Conservation (phyloP, 2,113 vertebrate species). For the Podocnemis expansa region DNA sequence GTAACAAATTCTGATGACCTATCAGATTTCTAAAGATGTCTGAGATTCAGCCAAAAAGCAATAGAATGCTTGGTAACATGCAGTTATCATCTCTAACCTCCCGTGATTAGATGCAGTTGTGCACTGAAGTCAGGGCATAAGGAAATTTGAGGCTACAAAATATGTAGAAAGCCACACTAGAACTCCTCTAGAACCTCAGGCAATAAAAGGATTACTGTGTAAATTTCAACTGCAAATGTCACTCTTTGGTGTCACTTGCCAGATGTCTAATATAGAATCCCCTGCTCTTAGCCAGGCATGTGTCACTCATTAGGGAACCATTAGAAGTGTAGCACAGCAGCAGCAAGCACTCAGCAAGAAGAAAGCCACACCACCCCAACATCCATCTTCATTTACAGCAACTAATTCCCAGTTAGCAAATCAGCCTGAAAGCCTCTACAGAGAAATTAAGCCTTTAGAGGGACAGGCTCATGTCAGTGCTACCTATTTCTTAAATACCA, state of each 20-base stretch:
- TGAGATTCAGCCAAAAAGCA: not conserved
- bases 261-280: not conserved
- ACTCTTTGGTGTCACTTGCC: not conserved
- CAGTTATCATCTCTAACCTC: not conserved
- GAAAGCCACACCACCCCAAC: not conserved
- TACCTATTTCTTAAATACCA: not conserved
- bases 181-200: not conserved
- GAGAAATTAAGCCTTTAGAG: not conserved
- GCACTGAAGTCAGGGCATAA: not conserved
- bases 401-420: not conserved
- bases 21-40: not conserved
- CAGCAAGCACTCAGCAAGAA: not conserved
- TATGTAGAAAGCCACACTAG: not conserved
- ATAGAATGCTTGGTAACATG: not conserved
- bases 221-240: conserved; percentile 9
- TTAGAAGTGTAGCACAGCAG: not conserved
- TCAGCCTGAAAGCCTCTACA: not conserved
- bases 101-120: not conserved
- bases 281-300: not conserved
- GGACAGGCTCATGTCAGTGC: not conserved
- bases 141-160: not conserved
- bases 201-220: not conserved
- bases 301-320: not conserved
- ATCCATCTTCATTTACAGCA: not conserved
- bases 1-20: not conserved